A percentile compares a stretch with the other conserved stretches of the same genome.
Conservation (phyloP, 2,797 vertebrate species). For the Galaxias olidus region DNA sequence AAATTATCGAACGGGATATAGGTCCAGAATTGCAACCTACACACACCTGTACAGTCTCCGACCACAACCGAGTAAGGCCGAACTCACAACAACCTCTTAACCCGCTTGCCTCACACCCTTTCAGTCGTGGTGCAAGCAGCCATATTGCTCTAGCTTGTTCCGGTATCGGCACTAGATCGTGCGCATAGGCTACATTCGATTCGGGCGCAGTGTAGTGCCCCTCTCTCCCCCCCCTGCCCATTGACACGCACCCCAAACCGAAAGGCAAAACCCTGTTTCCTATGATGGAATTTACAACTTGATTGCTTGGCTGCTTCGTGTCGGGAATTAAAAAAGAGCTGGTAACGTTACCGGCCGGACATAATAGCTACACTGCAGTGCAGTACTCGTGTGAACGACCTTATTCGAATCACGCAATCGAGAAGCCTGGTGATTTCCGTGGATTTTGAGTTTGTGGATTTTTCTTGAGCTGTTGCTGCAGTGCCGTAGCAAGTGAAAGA, state of each 20-base stretch:
- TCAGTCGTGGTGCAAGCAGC: slow-evolving; percentile 76
- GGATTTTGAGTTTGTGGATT: slow-evolving; percentile 58
- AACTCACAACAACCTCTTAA: slow-evolving; percentile 39
- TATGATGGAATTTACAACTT: slow-evolving; percentile 72
- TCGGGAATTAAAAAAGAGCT: slow-evolving; percentile 22
- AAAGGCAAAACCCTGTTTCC: slow-evolving; percentile 39
- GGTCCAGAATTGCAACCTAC: too few relatives aligned
- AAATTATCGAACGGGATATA: too few relatives aligned
- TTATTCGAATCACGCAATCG: slow-evolving; percentile 67
- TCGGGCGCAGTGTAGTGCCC: slow-evolving; percentile 66
- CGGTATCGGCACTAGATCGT: slow-evolving; percentile 77
- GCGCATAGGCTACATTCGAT: slow-evolving; percentile 62
- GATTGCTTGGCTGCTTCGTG: slow-evolving; percentile 39
- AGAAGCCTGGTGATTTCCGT: slow-evolving; percentile 63
- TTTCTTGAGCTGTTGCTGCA: slow-evolving; percentile 41
- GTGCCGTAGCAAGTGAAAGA: slow-evolving; percentile 28
- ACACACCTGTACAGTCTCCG: slow-evolving; percentile 34
- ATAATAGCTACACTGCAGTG: slow-evolving; percentile 61
- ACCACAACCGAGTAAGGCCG: slow-evolving; percentile 58
- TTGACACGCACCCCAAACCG: slow-evolving; percentile 45
- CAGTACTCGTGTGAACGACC: slow-evolving; percentile 60
- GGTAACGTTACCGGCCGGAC: slow-evolving; percentile 47
- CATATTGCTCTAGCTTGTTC: slow-evolving; percentile 83
- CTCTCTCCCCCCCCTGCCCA: slow-evolving; percentile 43
- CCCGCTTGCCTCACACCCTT: slow-evolving; percentile 42